Base-by-base conservation (phyloP, 1,140 invertebrate genomes). In the Latrodectus geometricus region DNA sequence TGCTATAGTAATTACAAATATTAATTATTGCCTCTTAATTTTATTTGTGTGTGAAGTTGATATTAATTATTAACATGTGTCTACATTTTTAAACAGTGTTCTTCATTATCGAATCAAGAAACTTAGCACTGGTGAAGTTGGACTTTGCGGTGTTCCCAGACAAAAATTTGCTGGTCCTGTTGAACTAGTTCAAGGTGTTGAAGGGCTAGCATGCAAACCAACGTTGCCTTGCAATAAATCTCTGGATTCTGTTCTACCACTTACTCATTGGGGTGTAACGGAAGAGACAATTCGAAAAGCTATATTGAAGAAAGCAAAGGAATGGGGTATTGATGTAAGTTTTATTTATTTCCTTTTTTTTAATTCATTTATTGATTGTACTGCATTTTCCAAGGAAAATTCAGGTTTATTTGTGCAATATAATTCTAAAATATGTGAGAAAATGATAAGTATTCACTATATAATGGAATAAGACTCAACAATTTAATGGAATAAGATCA, bases 241-340 rank as follows among this genome's bases (percentile, higher is more conserved):
- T 8, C 84, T 90, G n/a, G 89, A 89, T 35, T 89, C 90, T 21
- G 84, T 89, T 84, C 61, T 90, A 49, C 89, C 90, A 8, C 90
- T 91, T 5, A 90, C 91, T n/a, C 92, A 92, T 85, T 89, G 91
- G 77, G 92, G 92, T 14, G 90, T 93, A 70, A 91, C 91, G 0
- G 90, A 91, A 76, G 89, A 90, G n/a, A 90, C 91, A 61, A 89
- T 92, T 35, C 90, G 92, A 48, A 88, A 90, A 65, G 88, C 90
- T 52, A 89, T 92, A 66, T 73, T 91, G 15, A 82, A 88, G 21
- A 91, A 91, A 82, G 91, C 91, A 12, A 79, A 89, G 88, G 88
- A 90, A 85, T 90, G 89, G 89, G 90, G 90, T 7, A 82, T 90
- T 65, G 86, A 89, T 76, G 89, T 89, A 70, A 89, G 88, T 87